phyloP scores from a whole-genome alignment of 2,797 vertebrate genomes.

The Mus caroli region DNA sequence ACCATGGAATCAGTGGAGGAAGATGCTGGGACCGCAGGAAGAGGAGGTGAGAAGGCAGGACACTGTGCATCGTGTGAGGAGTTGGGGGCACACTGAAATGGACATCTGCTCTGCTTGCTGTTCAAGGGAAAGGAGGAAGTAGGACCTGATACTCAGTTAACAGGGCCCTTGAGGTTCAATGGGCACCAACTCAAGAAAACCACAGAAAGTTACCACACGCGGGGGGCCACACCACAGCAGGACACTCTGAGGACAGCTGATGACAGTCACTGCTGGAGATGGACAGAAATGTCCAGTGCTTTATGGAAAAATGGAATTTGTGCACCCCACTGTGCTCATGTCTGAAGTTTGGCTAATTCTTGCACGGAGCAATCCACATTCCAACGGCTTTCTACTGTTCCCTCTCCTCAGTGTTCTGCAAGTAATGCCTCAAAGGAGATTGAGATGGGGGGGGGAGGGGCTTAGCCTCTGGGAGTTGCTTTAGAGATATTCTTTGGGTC shows the following conservation, averaged over 20 bases:
- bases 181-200: neutral
- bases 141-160: neutral
- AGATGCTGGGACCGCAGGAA: neutral
- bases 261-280: neutral
- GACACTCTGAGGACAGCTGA: too few species aligned
- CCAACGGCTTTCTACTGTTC: neutral
- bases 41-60: neutral
- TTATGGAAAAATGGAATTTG: neutral
- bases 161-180: neutral
- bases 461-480: neutral
- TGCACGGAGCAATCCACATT: neutral
- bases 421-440: neutral
- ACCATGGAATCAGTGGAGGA: neutral
- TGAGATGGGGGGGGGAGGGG: neutral
- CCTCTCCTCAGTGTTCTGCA: neutral
- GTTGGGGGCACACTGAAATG: neutral
- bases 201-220: fast-evolving
- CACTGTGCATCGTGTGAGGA: neutral
- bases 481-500: neutral
- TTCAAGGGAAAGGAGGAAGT: neutral
- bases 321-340: neutral
- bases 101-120: neutral
- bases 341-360: neutral
- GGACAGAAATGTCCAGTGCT: neutral
- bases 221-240: fast-evolving